A percentile compares a stretch with the other conserved stretches of the same genome.
phyloP scores from a whole-genome alignment of 2,888 invertebrate genomes.

The Meandrusa payeni region DNA sequence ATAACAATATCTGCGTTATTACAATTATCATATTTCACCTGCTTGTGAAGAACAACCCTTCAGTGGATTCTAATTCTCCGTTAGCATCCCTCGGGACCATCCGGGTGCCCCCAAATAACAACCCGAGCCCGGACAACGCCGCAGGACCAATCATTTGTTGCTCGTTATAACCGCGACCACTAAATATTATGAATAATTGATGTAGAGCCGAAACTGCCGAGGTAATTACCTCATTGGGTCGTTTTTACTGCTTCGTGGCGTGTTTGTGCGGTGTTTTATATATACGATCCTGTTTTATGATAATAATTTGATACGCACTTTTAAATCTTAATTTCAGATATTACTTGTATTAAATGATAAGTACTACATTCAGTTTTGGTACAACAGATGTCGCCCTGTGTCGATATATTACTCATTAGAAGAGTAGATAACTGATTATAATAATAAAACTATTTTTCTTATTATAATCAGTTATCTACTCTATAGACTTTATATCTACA shows the following conservation, averaged over 20 bases:
- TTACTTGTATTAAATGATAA: background rate
- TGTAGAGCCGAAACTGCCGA: slow-evolving; percentile 29
- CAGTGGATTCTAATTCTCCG: slow-evolving; percentile 28
- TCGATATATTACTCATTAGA: too few species aligned
- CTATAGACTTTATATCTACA: too few species aligned
- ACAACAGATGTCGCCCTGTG: too few species aligned
- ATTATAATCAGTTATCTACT: too few species aligned
- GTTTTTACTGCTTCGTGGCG: slow-evolving; percentile 27
- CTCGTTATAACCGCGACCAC: slow-evolving; percentile 39
- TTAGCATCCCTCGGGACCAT: slow-evolving; percentile 28
- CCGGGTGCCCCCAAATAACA: slow-evolving; percentile 3
- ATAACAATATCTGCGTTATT: too few species aligned
- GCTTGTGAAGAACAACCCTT: slow-evolving; percentile 19
- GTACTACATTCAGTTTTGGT: too few species aligned
- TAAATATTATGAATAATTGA: slow-evolving; percentile 46
- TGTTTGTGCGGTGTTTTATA: slow-evolving; percentile 24
- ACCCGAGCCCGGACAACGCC: slow-evolving; percentile 19
- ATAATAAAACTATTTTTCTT: too few species aligned
- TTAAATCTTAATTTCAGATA: too few species aligned
- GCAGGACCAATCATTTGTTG: slow-evolving; percentile 39
- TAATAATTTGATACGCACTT: slow-evolving; percentile 1
- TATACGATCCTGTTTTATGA: slow-evolving; percentile 12
- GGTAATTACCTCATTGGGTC: slow-evolving; percentile 31
- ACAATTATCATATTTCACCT: slow-evolving; percentile 5
- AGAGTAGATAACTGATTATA: too few species aligned